Percentiles rank a stretch among this genome's conserved stretches.
These are phyloP conservation scores for Anoncus sp. DNA, from an alignment of 2,888 invertebrate genomes.

Conservation along the genomic window DNA sequence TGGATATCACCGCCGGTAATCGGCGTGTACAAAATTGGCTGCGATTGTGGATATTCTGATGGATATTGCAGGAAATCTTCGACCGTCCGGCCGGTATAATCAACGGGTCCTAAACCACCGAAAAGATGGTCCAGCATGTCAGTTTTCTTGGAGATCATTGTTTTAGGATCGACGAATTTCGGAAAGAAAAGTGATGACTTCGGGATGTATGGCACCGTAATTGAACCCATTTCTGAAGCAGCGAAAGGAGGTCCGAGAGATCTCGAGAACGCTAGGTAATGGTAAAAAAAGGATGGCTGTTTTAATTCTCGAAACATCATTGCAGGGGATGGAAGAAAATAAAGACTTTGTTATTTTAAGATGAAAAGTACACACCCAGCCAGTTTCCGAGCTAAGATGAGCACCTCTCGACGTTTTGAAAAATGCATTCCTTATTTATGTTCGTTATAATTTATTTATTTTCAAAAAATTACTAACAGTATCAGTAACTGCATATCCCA, in stretches of 20 bases:
- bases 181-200: slow-evolving; percentile 76
- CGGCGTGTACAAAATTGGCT: slow-evolving; percentile 52
- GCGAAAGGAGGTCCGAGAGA: slow-evolving; percentile 71
- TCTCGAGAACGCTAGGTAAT: slow-evolving; percentile 69
- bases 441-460: too few species aligned
- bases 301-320: not conserved
- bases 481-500: too few species aligned
- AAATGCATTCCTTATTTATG: too few species aligned
- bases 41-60: not conserved
- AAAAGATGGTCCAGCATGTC: slow-evolving; percentile 74
- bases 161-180: slow-evolving; percentile 78
- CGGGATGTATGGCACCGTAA: slow-evolving; percentile 75
- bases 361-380: not conserved
- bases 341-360: not conserved
- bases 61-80: slow-evolving; percentile 15
- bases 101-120: slow-evolving; percentile 70
- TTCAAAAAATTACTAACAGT: too few species aligned
- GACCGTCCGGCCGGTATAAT: slow-evolving; percentile 35
- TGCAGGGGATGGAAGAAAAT: not conserved
- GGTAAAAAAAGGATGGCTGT: not conserved
- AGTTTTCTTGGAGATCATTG: slow-evolving; percentile 77
- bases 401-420: too few species aligned
- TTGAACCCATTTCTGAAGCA: slow-evolving; percentile 69
- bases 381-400: too few species aligned
- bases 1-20: slow-evolving; percentile 1